Evolutionary conservation across 2,113 vertebrate genomes (phyloP).

Genomic region (Cryptomyrus ogoouensis): DNA sequence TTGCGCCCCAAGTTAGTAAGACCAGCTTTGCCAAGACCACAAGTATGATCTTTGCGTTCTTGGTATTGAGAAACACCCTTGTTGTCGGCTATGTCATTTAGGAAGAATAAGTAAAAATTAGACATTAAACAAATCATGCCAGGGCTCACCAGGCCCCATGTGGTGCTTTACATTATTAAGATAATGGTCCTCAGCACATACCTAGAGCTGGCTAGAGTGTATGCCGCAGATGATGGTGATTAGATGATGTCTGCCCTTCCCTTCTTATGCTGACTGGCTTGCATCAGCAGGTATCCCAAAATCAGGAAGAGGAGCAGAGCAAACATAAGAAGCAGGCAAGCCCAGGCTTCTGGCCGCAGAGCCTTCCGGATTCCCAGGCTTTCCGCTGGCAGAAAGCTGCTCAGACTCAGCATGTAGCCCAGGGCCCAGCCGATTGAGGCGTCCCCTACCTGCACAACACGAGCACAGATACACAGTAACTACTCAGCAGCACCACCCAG

Average conservation of each 20-base stretch:
- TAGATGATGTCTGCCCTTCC: constrained; percentile 40
- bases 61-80: neutral
- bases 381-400: constrained; percentile 69
- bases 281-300: constrained; percentile 32
- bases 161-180: neutral
- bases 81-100: neutral
- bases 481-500: neutral
- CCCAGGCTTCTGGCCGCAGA: constrained; percentile 57
- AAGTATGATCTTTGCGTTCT: too few relatives aligned
- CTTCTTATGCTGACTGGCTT: constrained; percentile 38
- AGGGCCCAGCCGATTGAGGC: constrained; percentile 77
- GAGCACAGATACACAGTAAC: neutral
- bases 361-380: constrained; percentile 41
- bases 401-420: constrained; percentile 87
- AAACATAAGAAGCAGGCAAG: constrained; percentile 51
- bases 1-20: neutral
- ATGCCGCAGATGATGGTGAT: neutral
- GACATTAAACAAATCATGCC: neutral
- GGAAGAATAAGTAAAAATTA: neutral
- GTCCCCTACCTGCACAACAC: constrained; percentile 57
- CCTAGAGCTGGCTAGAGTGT: neutral
- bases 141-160: neutral
- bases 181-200: neutral
- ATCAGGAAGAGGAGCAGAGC: constrained; percentile 39
- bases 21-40: too few relatives aligned